Conservation (phyloP, 2,797 vertebrate species). For the Gobio occitaniae region DNA sequence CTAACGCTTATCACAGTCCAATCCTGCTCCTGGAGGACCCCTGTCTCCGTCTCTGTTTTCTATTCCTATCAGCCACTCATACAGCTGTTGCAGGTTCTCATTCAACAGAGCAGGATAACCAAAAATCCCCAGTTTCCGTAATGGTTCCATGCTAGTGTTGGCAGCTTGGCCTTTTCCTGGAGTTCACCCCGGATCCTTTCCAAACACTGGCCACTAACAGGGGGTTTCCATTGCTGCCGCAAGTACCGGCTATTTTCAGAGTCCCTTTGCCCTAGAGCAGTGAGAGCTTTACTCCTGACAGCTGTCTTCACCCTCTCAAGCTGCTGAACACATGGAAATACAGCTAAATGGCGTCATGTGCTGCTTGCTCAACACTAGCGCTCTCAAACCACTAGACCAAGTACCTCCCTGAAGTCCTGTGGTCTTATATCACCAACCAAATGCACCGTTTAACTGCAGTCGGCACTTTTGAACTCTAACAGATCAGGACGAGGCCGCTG, state of each 20-base stretch:
- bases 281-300: conserved; percentile 42
- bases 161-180: conserved; percentile 53
- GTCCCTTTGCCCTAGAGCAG: conserved; percentile 47
- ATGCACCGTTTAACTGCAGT: conserved; percentile 30
- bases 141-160: conserved; percentile 10
- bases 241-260: conserved; percentile 62
- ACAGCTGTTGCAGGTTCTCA: neutral
- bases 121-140: conserved; percentile 1
- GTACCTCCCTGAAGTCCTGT: conserved; percentile 10
- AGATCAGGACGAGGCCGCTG: conserved; percentile 4
- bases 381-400: conserved; percentile 23
- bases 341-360: conserved; percentile 52
- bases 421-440: conserved; percentile 15
- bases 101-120: neutral
- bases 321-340: conserved; percentile 63
- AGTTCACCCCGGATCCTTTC: conserved; percentile 55
- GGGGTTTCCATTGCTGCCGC: conserved; percentile 62
- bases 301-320: conserved; percentile 50
- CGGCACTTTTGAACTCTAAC: conserved; percentile 51
- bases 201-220: conserved; percentile 60
- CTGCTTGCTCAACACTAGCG: conserved; percentile 32
- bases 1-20: neutral
- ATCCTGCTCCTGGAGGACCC: neutral
- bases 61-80: neutral
- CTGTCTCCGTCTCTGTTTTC: neutral